Evolutionary conservation across 2,113 vertebrate species (phyloP).

Genomic region (Charadrius vociferus): DNA sequence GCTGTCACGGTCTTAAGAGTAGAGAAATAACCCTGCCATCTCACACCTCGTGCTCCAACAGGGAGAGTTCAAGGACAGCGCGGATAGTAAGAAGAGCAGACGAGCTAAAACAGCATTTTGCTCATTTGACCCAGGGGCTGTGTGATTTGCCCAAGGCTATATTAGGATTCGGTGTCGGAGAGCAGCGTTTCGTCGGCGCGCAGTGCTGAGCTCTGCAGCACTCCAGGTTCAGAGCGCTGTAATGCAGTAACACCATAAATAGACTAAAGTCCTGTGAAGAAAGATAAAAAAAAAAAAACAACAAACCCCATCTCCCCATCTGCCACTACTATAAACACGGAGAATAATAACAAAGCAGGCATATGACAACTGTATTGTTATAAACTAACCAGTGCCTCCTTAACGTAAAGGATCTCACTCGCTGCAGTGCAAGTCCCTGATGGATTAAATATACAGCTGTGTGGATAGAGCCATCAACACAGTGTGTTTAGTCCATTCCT

Average conservation of each 20-base stretch:
- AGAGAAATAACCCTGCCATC: not conserved
- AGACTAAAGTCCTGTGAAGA: constrained; percentile 22
- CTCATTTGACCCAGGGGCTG: not conserved
- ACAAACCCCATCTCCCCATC: not conserved
- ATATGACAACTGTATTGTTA: not conserved
- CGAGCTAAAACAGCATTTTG: not conserved
- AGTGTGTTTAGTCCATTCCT: not conserved
- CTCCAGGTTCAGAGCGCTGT: not conserved
- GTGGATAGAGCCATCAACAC: not conserved
- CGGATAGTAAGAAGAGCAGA: not conserved
- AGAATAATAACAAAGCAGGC: not conserved
- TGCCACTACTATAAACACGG: not conserved
- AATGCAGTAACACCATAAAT: constrained; percentile 32
- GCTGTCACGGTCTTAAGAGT: not conserved
- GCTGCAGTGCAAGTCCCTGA: not conserved
- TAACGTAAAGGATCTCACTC: not conserved
- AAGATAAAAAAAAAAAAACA: not conserved
- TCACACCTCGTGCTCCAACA: not conserved
- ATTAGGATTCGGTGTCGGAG: not conserved
- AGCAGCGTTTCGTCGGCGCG: not conserved
- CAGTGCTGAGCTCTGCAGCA: constrained; percentile 23
- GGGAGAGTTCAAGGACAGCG: not conserved
- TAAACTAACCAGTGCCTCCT: constrained; percentile 13
- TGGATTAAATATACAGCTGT: constrained; percentile 47
- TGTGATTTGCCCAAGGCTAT: not conserved